Evolutionary conservation across 1,140 invertebrate genomes (phyloP).

Genomic region (Drosophila triauraria): DNA sequence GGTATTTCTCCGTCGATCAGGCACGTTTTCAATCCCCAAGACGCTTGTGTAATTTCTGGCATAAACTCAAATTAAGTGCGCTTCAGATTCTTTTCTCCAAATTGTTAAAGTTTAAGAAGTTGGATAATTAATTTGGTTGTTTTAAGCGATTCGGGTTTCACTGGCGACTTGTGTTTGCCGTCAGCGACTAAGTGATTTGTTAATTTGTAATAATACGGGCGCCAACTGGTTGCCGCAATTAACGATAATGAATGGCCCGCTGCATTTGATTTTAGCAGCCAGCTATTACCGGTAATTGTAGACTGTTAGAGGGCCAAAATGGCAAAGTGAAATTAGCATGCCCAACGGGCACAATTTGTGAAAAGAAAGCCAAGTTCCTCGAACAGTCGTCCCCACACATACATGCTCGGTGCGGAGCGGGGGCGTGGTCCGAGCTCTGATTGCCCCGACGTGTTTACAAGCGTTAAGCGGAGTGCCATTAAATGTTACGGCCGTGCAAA

Average conservation of each 20-base stretch:
- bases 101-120: conserved; percentile 75
- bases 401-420: conserved; percentile 10
- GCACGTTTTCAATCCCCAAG: no score
- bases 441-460: conserved; percentile 77
- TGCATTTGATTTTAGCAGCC: conserved; percentile 56
- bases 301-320: conserved; percentile 62
- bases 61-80: conserved; percentile 62
- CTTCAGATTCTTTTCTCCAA: conserved; percentile 51
- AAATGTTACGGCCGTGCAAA: conserved; percentile 72
- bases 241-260: conserved; percentile 67
- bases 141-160: conserved; percentile 30
- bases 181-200: conserved; percentile 70
- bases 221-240: conserved; percentile 66
- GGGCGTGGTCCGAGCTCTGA: conserved; percentile 51
- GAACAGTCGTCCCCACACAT: conserved; percentile 2
- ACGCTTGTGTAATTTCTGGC: conserved; percentile 2
- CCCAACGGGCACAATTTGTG: conserved; percentile 73
- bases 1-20: conserved; percentile 5
- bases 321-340: conserved; percentile 78
- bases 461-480: conserved; percentile 78
- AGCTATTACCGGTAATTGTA: conserved; percentile 79
- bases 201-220: conserved; percentile 76
- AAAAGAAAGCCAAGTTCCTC: conserved; percentile 41
- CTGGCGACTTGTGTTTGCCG: conserved; percentile 13
- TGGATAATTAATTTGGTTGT: conserved; percentile 76